Percentiles rank a stretch among this genome's conserved stretches.
phyloP scores from a whole-genome alignment of 2,888 invertebrate genomes.

The Kryphioiulus occultus region DNA sequence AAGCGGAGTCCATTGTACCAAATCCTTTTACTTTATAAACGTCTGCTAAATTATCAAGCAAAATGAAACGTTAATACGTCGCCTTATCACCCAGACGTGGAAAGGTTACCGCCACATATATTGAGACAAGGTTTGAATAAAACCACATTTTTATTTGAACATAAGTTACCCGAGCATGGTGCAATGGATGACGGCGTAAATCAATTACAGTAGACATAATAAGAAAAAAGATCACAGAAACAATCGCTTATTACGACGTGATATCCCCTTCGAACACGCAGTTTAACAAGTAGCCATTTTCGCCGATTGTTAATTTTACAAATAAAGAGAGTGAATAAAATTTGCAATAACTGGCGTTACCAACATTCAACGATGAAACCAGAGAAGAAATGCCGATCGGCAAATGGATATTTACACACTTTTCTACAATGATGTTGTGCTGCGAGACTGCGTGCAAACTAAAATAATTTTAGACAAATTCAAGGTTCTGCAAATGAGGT shows the following conservation, averaged over 20 bases:
- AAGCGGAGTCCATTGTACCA: no score
- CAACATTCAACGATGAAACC: slow-evolving; percentile 11
- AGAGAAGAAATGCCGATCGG: slow-evolving; percentile 1
- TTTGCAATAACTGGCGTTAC: not conserved
- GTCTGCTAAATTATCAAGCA: no score
- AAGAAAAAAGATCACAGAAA: slow-evolving; percentile 30
- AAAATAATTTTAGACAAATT: not conserved
- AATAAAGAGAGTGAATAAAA: slow-evolving; percentile 12
- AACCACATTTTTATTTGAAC: slow-evolving; percentile 36
- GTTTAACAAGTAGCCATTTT: not conserved
- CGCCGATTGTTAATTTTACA: not conserved
- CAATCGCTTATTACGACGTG: not conserved
- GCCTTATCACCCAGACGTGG: no score
- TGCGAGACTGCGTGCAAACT: not conserved
- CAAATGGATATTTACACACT: slow-evolving; percentile 7
- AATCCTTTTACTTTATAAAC: no score
- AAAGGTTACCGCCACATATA: not conserved
- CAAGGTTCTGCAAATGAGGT: not conserved
- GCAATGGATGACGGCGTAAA: not conserved
- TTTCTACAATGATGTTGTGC: not conserved
- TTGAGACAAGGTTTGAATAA: not conserved
- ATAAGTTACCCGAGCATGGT: not conserved
- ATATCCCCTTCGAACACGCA: not conserved
- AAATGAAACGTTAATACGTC: no score
- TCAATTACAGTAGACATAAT: not conserved